Base-by-base conservation (phyloP, 2,888 invertebrate genomes). In the Helobdella robusta region DNA sequence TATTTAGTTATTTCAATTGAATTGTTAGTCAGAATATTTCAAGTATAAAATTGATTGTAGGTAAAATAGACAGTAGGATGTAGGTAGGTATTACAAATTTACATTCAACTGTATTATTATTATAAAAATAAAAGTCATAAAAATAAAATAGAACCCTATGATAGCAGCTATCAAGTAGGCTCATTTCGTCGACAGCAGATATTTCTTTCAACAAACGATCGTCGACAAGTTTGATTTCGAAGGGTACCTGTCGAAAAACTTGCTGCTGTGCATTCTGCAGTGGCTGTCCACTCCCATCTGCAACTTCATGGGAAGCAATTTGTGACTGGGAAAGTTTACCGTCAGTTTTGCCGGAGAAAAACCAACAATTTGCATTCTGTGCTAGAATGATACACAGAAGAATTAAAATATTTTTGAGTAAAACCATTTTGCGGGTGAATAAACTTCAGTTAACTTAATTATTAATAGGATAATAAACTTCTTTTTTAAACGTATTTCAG, bases 171-270 rank as follows among this genome's bases (percentile, higher is more conserved):
- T 85, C 85, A 60, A 86, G 75, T 2, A 84, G 83, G 0, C 83
- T 82, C 0, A 84, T 81, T 68, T 83, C 76, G 64, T 84, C 81
- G 15, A 84, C 83, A 59, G 84, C 80, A 74, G 84, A 83, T 30
- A 85, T 85, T 75, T 84, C 84, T 61, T 82, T 81, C n/a, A 86
- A 78, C 72, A 86, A 86, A 70, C 84, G 84, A 70, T 85, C 84
- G 73, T 86, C 85, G 1, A 77, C 74, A 23, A 79, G 77, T 35
- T 80, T 77, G n/a, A 83, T 79, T 78, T 84, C 84, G 73, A 83
- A 84, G 4, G 59, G 65, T 8, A 64, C 63, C 6, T 56, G 56
- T 56, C 32, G 28, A 56, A 56, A 56, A 20, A 23, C 25, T 48
- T 20, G 11, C 5, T 48, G 23, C 15, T 48, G 20, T 8, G 48